Percentiles rank a stretch among this genome's conserved stretches.
Evolutionary conservation across 2,797 vertebrate species (phyloP).

Genomic region (Babyrousa celebensis): DNA sequence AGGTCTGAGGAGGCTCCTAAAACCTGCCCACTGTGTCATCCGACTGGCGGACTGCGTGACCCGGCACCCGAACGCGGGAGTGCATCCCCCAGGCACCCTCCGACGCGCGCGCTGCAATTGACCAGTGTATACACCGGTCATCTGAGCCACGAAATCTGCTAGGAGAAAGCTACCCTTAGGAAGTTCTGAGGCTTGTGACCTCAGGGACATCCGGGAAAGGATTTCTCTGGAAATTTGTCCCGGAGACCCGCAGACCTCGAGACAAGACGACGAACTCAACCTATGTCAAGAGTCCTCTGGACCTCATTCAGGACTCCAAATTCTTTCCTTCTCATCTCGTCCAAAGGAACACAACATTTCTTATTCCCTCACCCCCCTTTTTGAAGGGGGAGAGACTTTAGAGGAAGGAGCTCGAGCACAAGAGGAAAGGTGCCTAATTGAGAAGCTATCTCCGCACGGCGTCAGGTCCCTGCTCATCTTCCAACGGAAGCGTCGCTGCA

Average conservation of each 20-base stretch:
- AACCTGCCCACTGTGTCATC: accelerated
- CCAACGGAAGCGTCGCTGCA: not conserved
- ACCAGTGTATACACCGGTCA: not conserved
- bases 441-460: not conserved
- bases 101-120: not conserved
- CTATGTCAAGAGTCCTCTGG: not conserved
- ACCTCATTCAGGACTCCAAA: not conserved
- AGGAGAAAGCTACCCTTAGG: not conserved
- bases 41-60: not conserved
- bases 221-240: not conserved
- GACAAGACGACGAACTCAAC: not conserved
- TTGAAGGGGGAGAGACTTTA: not conserved
- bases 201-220: not conserved
- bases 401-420: not conserved
- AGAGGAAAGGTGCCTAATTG: not conserved
- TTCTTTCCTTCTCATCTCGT: not conserved
- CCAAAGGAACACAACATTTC: not conserved
- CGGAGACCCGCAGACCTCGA: not conserved
- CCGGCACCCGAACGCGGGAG: not conserved
- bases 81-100: not conserved
- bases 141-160: not conserved
- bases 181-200: not conserved
- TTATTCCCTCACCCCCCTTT: not conserved
- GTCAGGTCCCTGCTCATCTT: not conserved
- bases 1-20: not conserved